Evolutionary conservation across 2,888 invertebrate species (phyloP).

Genomic region (Chrysodeixis includens): DNA sequence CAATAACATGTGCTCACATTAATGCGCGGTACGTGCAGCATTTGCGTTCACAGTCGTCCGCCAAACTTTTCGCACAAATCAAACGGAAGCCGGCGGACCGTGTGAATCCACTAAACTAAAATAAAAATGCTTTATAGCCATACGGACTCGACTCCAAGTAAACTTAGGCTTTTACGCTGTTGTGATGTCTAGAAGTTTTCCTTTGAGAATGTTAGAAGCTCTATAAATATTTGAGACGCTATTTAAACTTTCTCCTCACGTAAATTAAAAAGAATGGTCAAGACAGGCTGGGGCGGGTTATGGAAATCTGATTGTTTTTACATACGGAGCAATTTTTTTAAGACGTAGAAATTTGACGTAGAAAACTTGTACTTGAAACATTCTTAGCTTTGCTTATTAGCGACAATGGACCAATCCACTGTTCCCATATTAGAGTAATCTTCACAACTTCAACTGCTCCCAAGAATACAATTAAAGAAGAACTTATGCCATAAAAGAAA

Average conservation of each 20-base stretch:
- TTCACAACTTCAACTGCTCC: conserved; percentile 39
- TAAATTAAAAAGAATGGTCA: conserved; percentile 46
- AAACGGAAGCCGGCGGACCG: conserved; percentile 52
- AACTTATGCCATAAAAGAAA: conserved; percentile 31
- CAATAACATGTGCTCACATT: conserved; percentile 57
- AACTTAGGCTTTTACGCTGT: conserved; percentile 54
- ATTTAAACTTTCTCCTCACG: conserved; percentile 48
- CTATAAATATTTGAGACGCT: conserved; percentile 47
- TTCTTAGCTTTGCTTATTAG: neutral
- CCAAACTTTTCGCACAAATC: conserved; percentile 74
- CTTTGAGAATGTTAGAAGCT: conserved; percentile 49
- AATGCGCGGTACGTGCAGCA: conserved; percentile 48
- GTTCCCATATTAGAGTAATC: conserved; percentile 14
- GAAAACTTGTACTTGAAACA: neutral
- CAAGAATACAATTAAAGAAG: conserved; percentile 29
- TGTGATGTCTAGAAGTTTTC: conserved; percentile 56
- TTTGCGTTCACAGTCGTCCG: conserved; percentile 51
- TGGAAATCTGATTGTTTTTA: conserved; percentile 2
- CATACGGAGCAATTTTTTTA: neutral
- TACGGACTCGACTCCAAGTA: conserved; percentile 45
- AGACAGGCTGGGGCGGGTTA: conserved; percentile 10
- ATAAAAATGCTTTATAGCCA: conserved; percentile 72
- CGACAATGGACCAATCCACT: conserved; percentile 6
- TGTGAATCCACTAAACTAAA: conserved; percentile 59
- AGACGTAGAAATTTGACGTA: neutral